Base-by-base conservation (phyloP, 2,888 invertebrate genomes). In the Mesochorus sp. region DNA sequence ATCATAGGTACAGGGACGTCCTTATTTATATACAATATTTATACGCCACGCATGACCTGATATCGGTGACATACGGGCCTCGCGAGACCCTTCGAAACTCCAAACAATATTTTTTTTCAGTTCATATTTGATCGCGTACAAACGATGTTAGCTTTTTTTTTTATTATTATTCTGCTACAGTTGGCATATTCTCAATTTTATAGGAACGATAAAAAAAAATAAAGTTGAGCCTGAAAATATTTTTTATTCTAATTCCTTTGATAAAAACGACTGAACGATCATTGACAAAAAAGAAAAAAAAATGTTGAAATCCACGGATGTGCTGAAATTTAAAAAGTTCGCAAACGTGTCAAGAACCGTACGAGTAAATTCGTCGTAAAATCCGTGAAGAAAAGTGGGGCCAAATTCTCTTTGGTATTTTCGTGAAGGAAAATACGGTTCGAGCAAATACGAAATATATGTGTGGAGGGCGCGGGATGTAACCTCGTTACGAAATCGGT, bases 1-100 rank as follows among this genome's bases (percentile, higher is more conserved):
- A 62, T 47, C 73, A 51, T 62, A 12, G 68, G 55, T 37, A 61
- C 66, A 66, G 82, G 83, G 78, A 81, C 83, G 78, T 81, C 81
- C 85, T 88, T 88, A 88, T 88, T 89, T 88, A 87, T 88, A 84
- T 83, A 88, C 84, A 88, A 89, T 89, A 89, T 89, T 89, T 89
- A 88, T 89, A 89, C 83, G 86, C 84, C 82, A 85, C 84, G 85
- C 86, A 88, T 85, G 84, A 85, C 84, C 80, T 71, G 86, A 86
- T 81, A 71, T 26, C 67, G 62, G 61, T 47, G 57, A 57, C 59
- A 19, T 39, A n/a, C 64, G 26, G n/a, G n/a, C n/a, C n/a, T n/a
- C n/a, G n/a, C n/a, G n/a, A n/a, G n/a, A n/a, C n/a, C n/a, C n/a
- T n/a, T n/a, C n/a, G n/a, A n/a, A n/a, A n/a, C n/a, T n/a, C n/a